Evolutionary conservation across 2,797 vertebrate species (phyloP).

Genomic region (Lacerta bilineata): DNA sequence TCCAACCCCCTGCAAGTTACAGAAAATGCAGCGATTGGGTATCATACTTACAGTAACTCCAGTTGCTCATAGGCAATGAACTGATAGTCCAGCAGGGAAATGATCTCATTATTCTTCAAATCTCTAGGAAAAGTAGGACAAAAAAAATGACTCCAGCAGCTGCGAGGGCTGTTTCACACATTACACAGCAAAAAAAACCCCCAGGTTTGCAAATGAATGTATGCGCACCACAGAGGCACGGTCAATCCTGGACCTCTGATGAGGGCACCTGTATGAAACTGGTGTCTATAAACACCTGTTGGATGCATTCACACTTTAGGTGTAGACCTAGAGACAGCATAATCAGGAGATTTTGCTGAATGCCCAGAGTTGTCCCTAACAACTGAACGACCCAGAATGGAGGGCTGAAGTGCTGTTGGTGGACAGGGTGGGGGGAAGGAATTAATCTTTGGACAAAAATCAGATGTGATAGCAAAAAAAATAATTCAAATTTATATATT

Average conservation of each 20-base stretch:
- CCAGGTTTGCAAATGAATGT: background rate
- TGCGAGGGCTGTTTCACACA: background rate
- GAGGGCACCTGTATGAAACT: background rate
- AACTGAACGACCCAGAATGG: background rate
- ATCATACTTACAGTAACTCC: slow-evolving; percentile 70
- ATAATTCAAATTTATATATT: background rate
- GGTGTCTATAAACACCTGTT: background rate
- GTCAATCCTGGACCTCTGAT: fast-evolving
- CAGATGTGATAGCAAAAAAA: background rate
- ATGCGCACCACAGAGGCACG: fast-evolving
- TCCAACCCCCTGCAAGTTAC: no score
- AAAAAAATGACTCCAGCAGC: background rate
- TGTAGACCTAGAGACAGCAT: no score
- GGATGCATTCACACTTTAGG: background rate
- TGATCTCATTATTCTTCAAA: slow-evolving; percentile 72
- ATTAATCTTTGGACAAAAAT: background rate
- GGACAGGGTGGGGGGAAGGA: no score
- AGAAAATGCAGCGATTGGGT: background rate
- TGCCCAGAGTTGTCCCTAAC: background rate
- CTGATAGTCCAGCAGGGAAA: slow-evolving; percentile 60
- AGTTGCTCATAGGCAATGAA: slow-evolving; percentile 70
- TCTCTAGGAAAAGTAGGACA: slow-evolving; percentile 51
- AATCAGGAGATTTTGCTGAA: background rate
- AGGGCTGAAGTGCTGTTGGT: no score
- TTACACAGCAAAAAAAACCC: no score